Evolutionary conservation across 2,888 invertebrate genomes (phyloP), one percentile per base, ranked within the genome.

Genomic region (Empis livida): DNA sequence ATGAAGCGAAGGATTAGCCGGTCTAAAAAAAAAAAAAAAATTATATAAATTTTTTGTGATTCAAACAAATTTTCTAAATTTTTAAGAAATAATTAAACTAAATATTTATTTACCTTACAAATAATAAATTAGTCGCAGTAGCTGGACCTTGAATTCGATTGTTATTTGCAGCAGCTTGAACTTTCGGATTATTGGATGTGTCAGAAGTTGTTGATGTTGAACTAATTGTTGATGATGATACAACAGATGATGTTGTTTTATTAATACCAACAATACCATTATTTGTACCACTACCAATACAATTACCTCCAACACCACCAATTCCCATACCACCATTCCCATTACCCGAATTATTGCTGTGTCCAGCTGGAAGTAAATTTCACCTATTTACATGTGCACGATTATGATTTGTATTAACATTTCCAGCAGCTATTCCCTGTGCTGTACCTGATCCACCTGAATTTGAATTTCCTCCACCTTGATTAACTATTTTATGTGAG

Each of bases 321-420:
- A 39, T 17, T 17, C 39, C 39, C 11, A 45, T 43, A 17, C 45
- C 45, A 17, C 45, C 45, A 41, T n/a, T 27, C 39, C 39, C 39
- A 39, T 11, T 51, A 51, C 51, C 55, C 49, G 52, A 49, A 53
- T 53, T 53, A 50, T 47, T 50, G 49, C 49, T 49, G 52, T 59
- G 57, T 56, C 56, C 59, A 54, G 57, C 55, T 51, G 55, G 57
- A 55, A 63, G 58, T 58, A 62, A 60, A 60, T 67, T 67, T 67
- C 67, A 67, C 67, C 68, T 67, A 50, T 67, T 67, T 58, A 67
- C 67, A 52, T 67, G 67, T 42, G 61, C 66, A 48, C 67, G 67
- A 57, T 63, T 66, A 56, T 67, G 67, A 58, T 62, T 67, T 39
- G 64, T 62, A 57, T 62, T 67, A 48, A 47, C 39, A 31, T 49